Conservation (phyloP, 1,140 invertebrate species). For the Drosophila kohkoa region DNA sequence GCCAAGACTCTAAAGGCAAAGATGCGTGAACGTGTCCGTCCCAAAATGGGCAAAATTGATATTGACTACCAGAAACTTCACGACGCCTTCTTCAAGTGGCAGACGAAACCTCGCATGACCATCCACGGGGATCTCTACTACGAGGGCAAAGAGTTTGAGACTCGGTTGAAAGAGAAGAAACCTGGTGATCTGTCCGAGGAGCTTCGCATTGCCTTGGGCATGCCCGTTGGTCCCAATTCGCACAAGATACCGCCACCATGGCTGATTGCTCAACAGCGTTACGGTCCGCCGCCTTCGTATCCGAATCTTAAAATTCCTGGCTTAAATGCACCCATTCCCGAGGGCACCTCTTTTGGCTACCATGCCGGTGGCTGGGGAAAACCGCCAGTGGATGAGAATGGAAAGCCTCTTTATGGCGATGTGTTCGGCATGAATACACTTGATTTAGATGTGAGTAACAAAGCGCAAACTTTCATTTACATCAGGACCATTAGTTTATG, state of each 20-base stretch:
- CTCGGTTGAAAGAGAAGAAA: slow-evolving; percentile 98
- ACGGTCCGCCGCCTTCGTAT: slow-evolving; percentile 99
- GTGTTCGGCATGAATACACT: slow-evolving; percentile 94
- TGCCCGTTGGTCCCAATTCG: slow-evolving; percentile 97
- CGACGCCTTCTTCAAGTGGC: slow-evolving; percentile 99
- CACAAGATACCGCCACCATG: slow-evolving; percentile 98
- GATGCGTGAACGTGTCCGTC: slow-evolving; percentile 98
- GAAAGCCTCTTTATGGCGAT: slow-evolving; percentile 99
- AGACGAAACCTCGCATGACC: slow-evolving; percentile 99
- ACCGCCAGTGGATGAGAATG: slow-evolving; percentile 99
- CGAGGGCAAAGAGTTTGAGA: slow-evolving; percentile 99
- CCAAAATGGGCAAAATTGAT: slow-evolving; percentile 99
- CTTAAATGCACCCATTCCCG: slow-evolving; percentile 97
- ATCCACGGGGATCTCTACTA: slow-evolving; percentile 99
- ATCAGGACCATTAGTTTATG: no score
- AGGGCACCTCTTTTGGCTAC: slow-evolving; percentile 99
- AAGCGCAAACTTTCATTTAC: neutral
- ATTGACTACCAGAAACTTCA: slow-evolving; percentile 99
- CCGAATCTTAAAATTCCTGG: slow-evolving; percentile 99
- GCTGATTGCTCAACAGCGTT: slow-evolving; percentile 99
- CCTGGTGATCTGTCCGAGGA: slow-evolving; percentile 99
- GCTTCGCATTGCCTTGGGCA: slow-evolving; percentile 97
- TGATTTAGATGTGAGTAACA: slow-evolving; percentile 87
- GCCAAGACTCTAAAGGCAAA: slow-evolving; percentile 98
- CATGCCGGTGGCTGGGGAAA: slow-evolving; percentile 99